phyloP scores from a whole-genome alignment of 2,888 invertebrate genomes.

The Cyaniris semiargus region DNA sequence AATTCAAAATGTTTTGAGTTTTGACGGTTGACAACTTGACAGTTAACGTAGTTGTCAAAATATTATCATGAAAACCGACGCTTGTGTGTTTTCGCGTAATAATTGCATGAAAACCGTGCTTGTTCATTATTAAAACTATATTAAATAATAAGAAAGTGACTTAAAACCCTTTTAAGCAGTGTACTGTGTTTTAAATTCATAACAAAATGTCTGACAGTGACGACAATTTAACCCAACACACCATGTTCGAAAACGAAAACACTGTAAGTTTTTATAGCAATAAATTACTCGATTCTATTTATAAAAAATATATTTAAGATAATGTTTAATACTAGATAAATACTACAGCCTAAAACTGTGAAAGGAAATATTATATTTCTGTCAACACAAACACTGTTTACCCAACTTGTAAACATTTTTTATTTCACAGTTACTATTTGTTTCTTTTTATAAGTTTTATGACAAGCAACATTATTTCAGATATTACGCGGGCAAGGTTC shows the following conservation, averaged over 20 bases:
- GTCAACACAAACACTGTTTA: background rate
- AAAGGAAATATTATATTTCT: background rate
- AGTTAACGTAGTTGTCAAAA: conserved; percentile 2
- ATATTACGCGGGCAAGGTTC: conserved; percentile 9
- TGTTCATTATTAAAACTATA: background rate
- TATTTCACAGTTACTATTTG: background rate
- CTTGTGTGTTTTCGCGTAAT: background rate
- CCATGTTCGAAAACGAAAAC: conserved; percentile 52
- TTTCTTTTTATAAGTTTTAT: background rate
- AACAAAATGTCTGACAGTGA: conserved; percentile 57
- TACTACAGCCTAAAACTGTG: background rate
- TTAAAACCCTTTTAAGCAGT: background rate
- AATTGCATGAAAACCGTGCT: background rate
- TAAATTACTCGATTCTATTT: conserved; percentile 8
- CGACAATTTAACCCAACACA: conserved; percentile 52
- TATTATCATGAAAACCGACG: conserved; percentile 13
- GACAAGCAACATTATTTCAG: background rate
- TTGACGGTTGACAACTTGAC: conserved; percentile 12
- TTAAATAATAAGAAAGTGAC: background rate
- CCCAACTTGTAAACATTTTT: background rate
- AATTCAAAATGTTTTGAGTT: conserved; percentile 1
- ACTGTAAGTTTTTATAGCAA: conserved; percentile 51
- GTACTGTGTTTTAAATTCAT: background rate
- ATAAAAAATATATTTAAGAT: background rate
- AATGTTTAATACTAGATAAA: background rate